These are phyloP conservation scores for Strigamia transsilvanica DNA, from an alignment of 2,888 invertebrate genomes.

Conservation along the genomic window DNA sequence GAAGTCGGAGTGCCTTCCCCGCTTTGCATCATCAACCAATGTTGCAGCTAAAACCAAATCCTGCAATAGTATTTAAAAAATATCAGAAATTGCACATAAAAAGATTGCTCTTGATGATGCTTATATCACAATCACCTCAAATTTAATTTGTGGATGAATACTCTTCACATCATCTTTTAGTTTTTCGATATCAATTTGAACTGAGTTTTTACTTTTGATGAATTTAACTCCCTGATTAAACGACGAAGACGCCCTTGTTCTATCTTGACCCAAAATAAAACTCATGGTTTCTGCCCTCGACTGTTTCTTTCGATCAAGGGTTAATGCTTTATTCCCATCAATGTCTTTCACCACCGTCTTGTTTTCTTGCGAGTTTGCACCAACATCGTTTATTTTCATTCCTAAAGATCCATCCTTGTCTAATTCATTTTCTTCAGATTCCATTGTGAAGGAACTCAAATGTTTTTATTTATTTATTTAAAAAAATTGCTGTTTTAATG, in stretches of 20 bases:
- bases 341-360: not conserved
- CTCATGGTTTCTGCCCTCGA: slow-evolving; percentile 15
- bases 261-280: slow-evolving; percentile 26
- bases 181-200: not conserved
- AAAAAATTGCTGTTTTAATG: not conserved
- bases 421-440: not conserved
- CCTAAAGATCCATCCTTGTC: not conserved
- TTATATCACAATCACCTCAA: not conserved
- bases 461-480: not conserved
- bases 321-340: not conserved
- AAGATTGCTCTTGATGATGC: too few relatives aligned
- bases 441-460: slow-evolving; percentile 4
- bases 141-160: not conserved
- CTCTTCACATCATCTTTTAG: not conserved
- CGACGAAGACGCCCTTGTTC: not conserved
- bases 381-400: not conserved
- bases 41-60: slow-evolving; percentile 57
- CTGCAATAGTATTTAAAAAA: not conserved
- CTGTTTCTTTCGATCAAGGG: not conserved
- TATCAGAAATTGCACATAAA: too few relatives aligned
- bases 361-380: not conserved
- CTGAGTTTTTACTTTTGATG: not conserved
- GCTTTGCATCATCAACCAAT: slow-evolving; percentile 58
- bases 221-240: not conserved
- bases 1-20: slow-evolving; percentile 58